These are phyloP conservation scores for Ctenosaura bakeri DNA, from an alignment of 2,797 vertebrate species.

Conservation along the genomic window DNA sequence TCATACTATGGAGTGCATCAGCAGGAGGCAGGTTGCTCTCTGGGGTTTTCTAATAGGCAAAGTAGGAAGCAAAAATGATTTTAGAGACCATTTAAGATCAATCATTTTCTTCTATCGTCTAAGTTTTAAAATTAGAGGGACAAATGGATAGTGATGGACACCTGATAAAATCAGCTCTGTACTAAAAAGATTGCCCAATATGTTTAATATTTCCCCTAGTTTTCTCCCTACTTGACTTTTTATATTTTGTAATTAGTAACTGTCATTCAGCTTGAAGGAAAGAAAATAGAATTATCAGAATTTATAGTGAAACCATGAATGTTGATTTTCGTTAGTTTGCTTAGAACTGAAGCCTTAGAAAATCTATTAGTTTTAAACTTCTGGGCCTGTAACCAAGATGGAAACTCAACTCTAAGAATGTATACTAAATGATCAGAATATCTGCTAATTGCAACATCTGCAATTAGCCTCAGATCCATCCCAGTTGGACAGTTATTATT, in stretches of 20 bases:
- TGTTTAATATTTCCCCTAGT: neutral
- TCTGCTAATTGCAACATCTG: too few species aligned
- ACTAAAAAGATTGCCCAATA: conserved; percentile 66
- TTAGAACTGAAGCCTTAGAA: neutral
- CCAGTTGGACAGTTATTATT: too few species aligned
- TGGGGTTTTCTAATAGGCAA: conserved; percentile 79
- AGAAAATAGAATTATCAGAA: conserved; percentile 15
- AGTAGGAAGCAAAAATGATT: conserved; percentile 74
- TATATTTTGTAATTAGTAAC: conserved; percentile 32
- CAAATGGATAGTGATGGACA: conserved; percentile 70
- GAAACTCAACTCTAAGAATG: neutral
- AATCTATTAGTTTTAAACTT: conserved; percentile 53
- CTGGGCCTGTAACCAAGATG: neutral
- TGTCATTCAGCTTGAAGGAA: conserved; percentile 45
- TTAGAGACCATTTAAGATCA: conserved; percentile 80
- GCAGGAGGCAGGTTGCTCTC: conserved; percentile 79
- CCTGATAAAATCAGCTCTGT: conserved; percentile 68
- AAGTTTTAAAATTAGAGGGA: conserved; percentile 73
- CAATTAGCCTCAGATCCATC: too few species aligned
- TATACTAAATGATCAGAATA: too few species aligned
- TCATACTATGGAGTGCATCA: conserved; percentile 78
- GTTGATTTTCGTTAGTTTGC: neutral
- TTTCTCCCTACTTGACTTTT: conserved; percentile 29
- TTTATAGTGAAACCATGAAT: conserved; percentile 37
- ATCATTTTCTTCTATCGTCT: conserved; percentile 73